Evolutionary conservation across 2,888 invertebrate genomes (phyloP).

Genomic region (Campoplex capitator): DNA sequence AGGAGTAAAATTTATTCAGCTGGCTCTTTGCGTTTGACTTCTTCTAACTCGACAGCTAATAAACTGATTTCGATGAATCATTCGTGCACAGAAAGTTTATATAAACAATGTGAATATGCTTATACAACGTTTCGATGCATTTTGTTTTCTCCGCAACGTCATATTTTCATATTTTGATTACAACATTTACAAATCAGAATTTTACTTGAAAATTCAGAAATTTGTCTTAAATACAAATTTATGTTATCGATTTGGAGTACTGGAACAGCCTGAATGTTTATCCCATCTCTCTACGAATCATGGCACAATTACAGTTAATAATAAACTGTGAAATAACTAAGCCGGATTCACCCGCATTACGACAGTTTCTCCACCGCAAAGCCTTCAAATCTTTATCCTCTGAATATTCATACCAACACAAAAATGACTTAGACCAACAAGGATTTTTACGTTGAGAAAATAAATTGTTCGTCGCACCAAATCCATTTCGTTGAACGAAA

Average conservation of each 20-base stretch:
- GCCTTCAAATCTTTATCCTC: constrained; percentile 54
- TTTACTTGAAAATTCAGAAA: not conserved
- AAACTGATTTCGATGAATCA: no score
- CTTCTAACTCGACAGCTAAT: no score
- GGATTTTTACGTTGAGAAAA: not conserved
- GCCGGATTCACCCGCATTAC: constrained; percentile 62
- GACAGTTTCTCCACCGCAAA: constrained; percentile 8
- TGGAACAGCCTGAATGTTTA: not conserved
- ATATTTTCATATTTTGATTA: not conserved
- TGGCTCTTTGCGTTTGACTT: no score
- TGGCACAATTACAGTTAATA: constrained; percentile 9
- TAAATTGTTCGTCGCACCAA: no score
- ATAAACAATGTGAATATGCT: no score
- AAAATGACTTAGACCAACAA: constrained; percentile 71
- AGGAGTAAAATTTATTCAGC: no score
- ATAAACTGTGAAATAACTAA: constrained; percentile 31
- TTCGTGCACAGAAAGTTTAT: no score
- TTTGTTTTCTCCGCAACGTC: no score
- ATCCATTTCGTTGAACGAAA: no score
- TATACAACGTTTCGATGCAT: no score
- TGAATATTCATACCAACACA: constrained; percentile 76
- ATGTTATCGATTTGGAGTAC: not conserved
- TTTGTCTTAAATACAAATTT: not conserved
- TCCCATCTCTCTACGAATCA: not conserved
- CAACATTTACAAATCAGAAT: not conserved